Evolutionary conservation across 2,888 invertebrate species (phyloP), one percentile per base, ranked within the genome.

Genomic region (Yponomeuta malinellus): DNA sequence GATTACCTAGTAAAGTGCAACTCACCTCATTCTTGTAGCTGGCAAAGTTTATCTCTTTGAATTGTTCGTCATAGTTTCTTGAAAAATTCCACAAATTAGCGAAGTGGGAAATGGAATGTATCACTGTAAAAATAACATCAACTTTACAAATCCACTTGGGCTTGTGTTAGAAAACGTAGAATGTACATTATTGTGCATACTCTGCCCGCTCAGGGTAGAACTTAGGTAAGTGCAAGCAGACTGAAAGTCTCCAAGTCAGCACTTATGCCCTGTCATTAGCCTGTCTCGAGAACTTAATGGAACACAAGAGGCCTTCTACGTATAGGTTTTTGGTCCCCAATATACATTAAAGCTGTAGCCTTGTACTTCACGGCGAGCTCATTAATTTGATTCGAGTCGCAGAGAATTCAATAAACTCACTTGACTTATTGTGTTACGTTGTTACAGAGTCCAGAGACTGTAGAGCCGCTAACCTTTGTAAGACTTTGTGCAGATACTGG

Each of bases 21-120:
- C 67, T 86, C 76, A 91, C 90, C 89, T 90, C 86, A 77, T 89
- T 83, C 78, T 81, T 89, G 78, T 88, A 90, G 74, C 77, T 81
- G 23, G 93, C 93, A 74, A 93, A 88, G 81, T 93, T 93, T 77
- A 93, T 87, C 76, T 91, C 92, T 43, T 74, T 77, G 74, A 82
- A 81, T 73, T 78, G 76, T 71, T 85, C 82, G 77, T 93, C 89
- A 84, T 89, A 93, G 74, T 88, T 83, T 74, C 85, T 84, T 64
- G 93, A 93, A 83, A 93, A 93, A 83, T 93, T 93, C 86, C 91
- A 88, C 75, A 93, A 86, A 83, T 93, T 93, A 72, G 88, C 83
- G 74, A 93, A 87, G 80, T 93, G 93, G 68, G 93, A 93, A 75
- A 86, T 83, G 76, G 93, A 91, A 85, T 93, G 93, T 78, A 91